phyloP scores from a whole-genome alignment of 2,888 invertebrate species.

The Calephelis perditalis region DNA sequence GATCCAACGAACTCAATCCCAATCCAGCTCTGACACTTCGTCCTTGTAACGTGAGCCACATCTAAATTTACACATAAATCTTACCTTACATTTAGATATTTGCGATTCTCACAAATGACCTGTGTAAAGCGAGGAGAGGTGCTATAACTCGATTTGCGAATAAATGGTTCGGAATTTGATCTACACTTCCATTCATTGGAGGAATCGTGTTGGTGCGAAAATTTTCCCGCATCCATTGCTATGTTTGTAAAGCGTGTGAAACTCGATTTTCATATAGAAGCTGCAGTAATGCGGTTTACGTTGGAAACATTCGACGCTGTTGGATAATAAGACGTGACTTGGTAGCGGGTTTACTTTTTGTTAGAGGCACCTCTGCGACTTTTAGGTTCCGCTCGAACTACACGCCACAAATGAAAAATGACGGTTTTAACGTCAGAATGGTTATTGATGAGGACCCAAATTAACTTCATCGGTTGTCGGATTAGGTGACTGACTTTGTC shows the following conservation, averaged over 20 bases:
- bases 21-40: slow-evolving; percentile 17
- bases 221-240: slow-evolving; percentile 55
- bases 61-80: slow-evolving; percentile 37
- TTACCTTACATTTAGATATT: slow-evolving; percentile 40
- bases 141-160: slow-evolving; percentile 74
- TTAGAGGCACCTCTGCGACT: slow-evolving; percentile 54
- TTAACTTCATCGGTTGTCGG: slow-evolving; percentile 61
- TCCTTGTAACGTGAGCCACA: slow-evolving; percentile 32
- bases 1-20: no score
- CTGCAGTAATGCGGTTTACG: slow-evolving; percentile 43
- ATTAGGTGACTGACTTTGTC: slow-evolving; percentile 40
- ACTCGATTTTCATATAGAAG: slow-evolving; percentile 41
- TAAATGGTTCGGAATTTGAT: slow-evolving; percentile 73
- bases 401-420: slow-evolving; percentile 62
- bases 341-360: slow-evolving; percentile 53
- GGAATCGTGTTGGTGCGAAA: slow-evolving; percentile 45
- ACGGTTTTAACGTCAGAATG: slow-evolving; percentile 66
- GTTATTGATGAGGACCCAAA: slow-evolving; percentile 67
- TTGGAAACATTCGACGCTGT: slow-evolving; percentile 22
- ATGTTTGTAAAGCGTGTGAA: slow-evolving; percentile 36
- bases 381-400: slow-evolving; percentile 51
- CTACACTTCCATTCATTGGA: slow-evolving; percentile 48
- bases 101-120: slow-evolving; percentile 68
- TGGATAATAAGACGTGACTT: slow-evolving; percentile 26
- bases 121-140: slow-evolving; percentile 65